phyloP scores from a whole-genome alignment of 1,140 invertebrate genomes.

The Diprion similis region DNA sequence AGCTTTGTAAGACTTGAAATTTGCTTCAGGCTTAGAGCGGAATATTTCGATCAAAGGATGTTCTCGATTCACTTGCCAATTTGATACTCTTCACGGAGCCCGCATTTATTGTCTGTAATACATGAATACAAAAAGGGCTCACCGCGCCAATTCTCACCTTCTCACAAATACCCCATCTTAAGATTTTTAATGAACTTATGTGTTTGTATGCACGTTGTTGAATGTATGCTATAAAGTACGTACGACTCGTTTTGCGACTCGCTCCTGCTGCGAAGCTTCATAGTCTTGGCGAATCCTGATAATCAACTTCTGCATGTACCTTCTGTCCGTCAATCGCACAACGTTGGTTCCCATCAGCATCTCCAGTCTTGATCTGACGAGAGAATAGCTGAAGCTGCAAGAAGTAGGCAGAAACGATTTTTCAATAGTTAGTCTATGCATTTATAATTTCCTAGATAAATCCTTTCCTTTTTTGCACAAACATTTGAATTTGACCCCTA shows the following conservation, averaged over 20 bases:
- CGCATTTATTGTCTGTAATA: no score
- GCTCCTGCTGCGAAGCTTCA: slow-evolving; percentile 66
- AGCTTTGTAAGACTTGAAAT: no score
- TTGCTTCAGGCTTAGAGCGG: no score
- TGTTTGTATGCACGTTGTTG: not conserved
- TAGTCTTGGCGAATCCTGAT: slow-evolving; percentile 67
- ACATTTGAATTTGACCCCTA: no score
- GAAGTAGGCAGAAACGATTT: slow-evolving; percentile 20
- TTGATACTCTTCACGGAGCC: no score
- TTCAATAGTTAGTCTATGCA: not conserved
- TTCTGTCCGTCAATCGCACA: slow-evolving; percentile 69
- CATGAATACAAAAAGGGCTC: no score
- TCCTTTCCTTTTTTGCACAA: not conserved
- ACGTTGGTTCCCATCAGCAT: slow-evolving; percentile 71
- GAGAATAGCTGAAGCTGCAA: slow-evolving; percentile 64
- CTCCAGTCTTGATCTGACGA: slow-evolving; percentile 66
- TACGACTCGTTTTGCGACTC: slow-evolving; percentile 70
- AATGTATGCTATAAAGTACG: slow-evolving; percentile 36
- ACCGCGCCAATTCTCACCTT: not conserved
- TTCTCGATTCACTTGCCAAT: no score
- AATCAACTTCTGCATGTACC: slow-evolving; percentile 71
- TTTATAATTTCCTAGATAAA: not conserved
- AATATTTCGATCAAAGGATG: no score
- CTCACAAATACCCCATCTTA: not conserved
- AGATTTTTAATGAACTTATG: not conserved